Conservation (phyloP, 1,140 invertebrate species). For the Pentalonia nigronervosa region DNA sequence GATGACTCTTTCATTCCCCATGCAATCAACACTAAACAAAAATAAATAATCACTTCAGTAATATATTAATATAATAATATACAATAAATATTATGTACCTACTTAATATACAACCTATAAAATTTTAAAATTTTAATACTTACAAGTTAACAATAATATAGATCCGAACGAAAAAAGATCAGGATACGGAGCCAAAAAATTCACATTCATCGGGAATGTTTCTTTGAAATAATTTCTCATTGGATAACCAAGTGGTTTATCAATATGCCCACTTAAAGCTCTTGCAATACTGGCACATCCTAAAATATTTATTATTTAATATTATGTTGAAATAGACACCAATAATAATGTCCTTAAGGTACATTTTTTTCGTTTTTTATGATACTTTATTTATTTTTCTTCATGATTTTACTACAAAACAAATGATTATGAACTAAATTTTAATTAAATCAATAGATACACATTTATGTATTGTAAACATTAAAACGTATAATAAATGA, state of each 20-base stretch:
- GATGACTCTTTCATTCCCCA: constrained; percentile 90
- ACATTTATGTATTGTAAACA: not conserved
- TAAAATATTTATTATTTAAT: constrained; percentile 60
- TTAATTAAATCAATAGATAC: not conserved
- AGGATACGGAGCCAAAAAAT: constrained; percentile 72
- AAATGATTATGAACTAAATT: not conserved
- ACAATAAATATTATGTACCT: not conserved
- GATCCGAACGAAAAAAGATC: constrained; percentile 73
- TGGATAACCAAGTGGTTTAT: constrained; percentile 70
- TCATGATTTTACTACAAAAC: not conserved
- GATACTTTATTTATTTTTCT: not conserved
- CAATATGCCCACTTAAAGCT: constrained; percentile 77
- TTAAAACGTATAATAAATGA: not conserved
- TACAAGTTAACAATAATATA: constrained; percentile 69
- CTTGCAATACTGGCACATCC: constrained; percentile 77
- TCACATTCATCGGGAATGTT: constrained; percentile 68
- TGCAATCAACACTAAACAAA: constrained; percentile 71
- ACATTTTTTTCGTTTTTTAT: too few relatives aligned
- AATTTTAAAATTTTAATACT: constrained; percentile 57
- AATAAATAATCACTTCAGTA: not conserved
- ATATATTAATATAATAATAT: not conserved
- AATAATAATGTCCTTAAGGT: not conserved
- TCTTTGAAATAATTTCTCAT: constrained; percentile 71
- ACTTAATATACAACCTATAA: too few relatives aligned
- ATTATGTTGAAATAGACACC: not conserved